A percentile compares a stretch with the other conserved stretches of the same genome.
phyloP scores from a whole-genome alignment of 1,140 invertebrate genomes.

The Asobara japonica region DNA sequence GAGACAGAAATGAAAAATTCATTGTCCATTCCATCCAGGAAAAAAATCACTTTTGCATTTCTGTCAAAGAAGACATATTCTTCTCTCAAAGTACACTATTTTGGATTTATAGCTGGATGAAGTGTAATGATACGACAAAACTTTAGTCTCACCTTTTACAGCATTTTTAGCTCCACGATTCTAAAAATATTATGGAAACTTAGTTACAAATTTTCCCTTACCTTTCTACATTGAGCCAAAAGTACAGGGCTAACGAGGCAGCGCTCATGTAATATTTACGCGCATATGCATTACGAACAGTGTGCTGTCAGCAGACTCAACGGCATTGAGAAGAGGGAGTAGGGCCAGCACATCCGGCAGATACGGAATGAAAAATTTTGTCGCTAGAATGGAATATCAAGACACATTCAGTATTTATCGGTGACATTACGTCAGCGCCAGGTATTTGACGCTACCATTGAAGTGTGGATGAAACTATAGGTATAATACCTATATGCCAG shows the following conservation, averaged over 20 bases:
- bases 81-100: not conserved
- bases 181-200: not conserved
- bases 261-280: conserved; percentile 1
- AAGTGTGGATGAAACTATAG: no score
- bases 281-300: conserved; percentile 5
- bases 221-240: not conserved
- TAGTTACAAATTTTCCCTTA: not conserved
- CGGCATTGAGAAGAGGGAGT: not conserved
- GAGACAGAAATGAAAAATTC: no score
- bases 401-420: conserved; percentile 3
- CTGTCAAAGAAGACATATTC: no score
- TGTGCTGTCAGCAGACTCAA: not conserved
- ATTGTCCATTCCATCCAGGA: no score
- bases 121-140: not conserved
- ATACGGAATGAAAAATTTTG: not conserved
- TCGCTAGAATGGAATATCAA: not conserved
- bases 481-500: no score
- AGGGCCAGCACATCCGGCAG: not conserved
- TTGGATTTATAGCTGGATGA: not conserved
- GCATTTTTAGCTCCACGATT: not conserved
- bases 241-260: not conserved
- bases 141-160: not conserved
- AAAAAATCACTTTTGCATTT: no score
- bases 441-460: not conserved
- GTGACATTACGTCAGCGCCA: not conserved